Percentiles rank a stretch among this genome's conserved stretches.
These are phyloP conservation scores for Felis chaus DNA, from an alignment of 2,113 vertebrate genomes.

Conservation along the genomic window DNA sequence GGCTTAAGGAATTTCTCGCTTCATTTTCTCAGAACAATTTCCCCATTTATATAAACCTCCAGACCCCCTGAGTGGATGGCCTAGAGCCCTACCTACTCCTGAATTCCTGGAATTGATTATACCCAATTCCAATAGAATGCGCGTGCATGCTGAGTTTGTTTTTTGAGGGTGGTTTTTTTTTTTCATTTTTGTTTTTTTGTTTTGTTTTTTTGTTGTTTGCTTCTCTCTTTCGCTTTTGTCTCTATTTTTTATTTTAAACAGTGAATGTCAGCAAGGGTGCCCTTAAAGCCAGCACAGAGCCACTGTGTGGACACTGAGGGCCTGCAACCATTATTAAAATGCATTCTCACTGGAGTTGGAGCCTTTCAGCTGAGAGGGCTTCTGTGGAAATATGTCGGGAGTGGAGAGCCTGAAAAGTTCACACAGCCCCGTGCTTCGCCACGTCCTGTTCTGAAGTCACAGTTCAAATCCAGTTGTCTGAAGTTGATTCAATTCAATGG, in stretches of 20 bases:
- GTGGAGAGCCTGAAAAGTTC: conserved; percentile 51
- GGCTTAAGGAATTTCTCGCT: background rate
- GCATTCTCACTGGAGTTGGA: conserved; percentile 16
- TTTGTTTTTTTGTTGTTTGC: background rate
- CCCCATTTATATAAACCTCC: background rate
- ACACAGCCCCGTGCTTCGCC: conserved; percentile 9
- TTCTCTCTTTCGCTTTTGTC: background rate
- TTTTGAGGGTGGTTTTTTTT: background rate
- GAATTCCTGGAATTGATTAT: background rate
- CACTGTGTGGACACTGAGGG: background rate
- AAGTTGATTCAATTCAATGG: conserved; percentile 82
- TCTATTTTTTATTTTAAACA: background rate
- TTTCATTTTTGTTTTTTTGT: background rate
- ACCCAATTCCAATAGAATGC: background rate
- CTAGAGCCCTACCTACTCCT: background rate
- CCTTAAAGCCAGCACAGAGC: background rate
- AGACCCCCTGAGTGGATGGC: background rate
- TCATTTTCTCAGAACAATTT: conserved; percentile 7
- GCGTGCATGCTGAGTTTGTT: background rate
- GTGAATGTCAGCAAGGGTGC: background rate
- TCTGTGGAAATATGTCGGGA: conserved; percentile 32
- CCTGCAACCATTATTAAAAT: conserved; percentile 36
- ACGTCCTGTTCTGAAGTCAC: conserved; percentile 70
- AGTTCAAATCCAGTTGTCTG: conserved; percentile 81
- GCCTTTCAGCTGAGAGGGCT: conserved; percentile 55